A percentile compares a stretch with the other conserved stretches of the same genome.
phyloP scores from a whole-genome alignment of 2,888 invertebrate species.

The Harpalus rufipes region DNA sequence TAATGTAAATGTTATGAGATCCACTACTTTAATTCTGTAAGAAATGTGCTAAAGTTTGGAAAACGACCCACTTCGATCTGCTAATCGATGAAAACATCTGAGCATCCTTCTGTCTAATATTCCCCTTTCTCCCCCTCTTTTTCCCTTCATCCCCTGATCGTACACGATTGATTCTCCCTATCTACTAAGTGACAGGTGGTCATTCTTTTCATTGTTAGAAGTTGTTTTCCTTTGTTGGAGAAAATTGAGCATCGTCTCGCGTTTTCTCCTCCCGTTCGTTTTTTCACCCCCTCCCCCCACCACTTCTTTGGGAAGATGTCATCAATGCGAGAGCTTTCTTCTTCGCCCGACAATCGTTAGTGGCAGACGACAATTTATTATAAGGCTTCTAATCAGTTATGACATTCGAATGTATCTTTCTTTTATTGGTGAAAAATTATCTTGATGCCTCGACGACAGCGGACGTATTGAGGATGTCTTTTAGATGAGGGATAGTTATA shows the following conservation, averaged over 20 bases:
- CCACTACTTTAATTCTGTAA: background rate
- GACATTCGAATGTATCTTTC: slow-evolving; percentile 64
- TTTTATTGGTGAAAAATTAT: slow-evolving; percentile 65
- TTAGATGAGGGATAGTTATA: background rate
- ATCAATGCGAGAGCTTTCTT: slow-evolving; percentile 63
- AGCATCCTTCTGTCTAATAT: slow-evolving; percentile 38
- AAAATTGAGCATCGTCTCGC: slow-evolving; percentile 64
- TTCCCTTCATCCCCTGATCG: background rate
- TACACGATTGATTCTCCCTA: slow-evolving; percentile 66
- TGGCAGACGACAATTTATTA: slow-evolving; percentile 65
- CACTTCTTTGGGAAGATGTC: slow-evolving; percentile 49
- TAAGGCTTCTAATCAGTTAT: slow-evolving; percentile 65
- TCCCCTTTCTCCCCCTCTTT: background rate
- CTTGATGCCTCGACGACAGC: slow-evolving; percentile 51
- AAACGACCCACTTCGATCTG: slow-evolving; percentile 19
- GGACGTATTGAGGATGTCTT: slow-evolving; percentile 37
- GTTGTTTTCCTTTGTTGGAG: slow-evolving; percentile 66
- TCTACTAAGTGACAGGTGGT: slow-evolving; percentile 67
- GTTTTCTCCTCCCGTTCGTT: slow-evolving; percentile 42
- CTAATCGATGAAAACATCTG: slow-evolving; percentile 50
- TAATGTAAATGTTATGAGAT: background rate
- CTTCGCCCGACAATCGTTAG: slow-evolving; percentile 60
- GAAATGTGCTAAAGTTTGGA: background rate
- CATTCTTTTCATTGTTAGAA: slow-evolving; percentile 65
- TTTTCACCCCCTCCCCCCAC: slow-evolving; percentile 35